Percentiles rank a stretch among this genome's conserved stretches.
phyloP scores from a whole-genome alignment of 2,888 invertebrate genomes.

The Girardia tigrina region DNA sequence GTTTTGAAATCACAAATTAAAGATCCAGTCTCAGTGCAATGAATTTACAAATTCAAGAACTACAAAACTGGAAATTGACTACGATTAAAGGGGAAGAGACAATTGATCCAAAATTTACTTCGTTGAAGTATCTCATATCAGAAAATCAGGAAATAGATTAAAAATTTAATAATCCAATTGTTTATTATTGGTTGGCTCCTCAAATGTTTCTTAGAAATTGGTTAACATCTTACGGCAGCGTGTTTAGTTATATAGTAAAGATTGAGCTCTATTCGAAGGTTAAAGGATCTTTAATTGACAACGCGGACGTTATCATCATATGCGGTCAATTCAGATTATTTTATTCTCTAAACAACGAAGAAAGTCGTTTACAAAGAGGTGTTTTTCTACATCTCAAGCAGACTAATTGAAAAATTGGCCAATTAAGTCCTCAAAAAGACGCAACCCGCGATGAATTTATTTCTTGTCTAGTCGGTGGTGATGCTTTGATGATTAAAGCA shows the following conservation, averaged over 20 bases:
- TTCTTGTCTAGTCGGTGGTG: background rate
- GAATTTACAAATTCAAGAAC: background rate
- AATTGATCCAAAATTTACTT: background rate
- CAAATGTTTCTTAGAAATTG: conserved; percentile 64
- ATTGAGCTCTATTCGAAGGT: background rate
- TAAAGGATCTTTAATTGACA: background rate
- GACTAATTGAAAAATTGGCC: background rate
- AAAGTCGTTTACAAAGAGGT: background rate
- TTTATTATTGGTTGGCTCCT: conserved; percentile 73
- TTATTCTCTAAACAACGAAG: background rate
- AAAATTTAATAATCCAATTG: conserved; percentile 29
- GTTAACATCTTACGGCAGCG: conserved; percentile 36
- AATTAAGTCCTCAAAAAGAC: background rate
- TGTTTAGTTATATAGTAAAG: background rate
- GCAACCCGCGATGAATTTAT: conserved; percentile 3
- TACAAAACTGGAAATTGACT: conserved; percentile 16
- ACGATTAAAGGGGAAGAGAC: background rate
- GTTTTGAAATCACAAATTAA: conserved; percentile 64
- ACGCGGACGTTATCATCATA: background rate
- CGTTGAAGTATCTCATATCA: background rate
- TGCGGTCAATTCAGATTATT: background rate
- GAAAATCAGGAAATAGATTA: background rate
- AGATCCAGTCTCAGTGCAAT: conserved; percentile 52
- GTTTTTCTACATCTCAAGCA: background rate
- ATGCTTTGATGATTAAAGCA: background rate